Evolutionary conservation across 2,797 vertebrate genomes (phyloP), one percentile per base, ranked within the genome.

Genomic region (Enteromius unitaeniatus): DNA sequence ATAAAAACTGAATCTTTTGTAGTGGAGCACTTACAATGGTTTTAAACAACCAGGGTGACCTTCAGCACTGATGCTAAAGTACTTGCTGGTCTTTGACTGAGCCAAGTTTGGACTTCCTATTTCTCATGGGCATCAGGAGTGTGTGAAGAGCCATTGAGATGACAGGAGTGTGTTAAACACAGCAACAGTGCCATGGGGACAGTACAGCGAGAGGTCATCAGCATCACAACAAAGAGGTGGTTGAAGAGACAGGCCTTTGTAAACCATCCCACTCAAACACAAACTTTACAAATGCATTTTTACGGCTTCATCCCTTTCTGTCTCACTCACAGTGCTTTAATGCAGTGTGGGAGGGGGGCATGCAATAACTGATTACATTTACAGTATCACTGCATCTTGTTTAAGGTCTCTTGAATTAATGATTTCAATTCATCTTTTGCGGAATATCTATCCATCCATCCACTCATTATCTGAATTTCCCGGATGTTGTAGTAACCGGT

Each of bases 151-250:
- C 23, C 73, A 77, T 3, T 76, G 62, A 58, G 81, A 68, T 17
- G 28, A 73, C 83, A 64, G 31, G 19, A 31, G 55, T 15, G 75
- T 37, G 73, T 78, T 81, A 26, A 51, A 58, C 74, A 82, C 60
- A 77, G 78, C 19, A 81, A 65, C 26, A 72, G 60, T 88, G 89
- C 89, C 91, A 69, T 78, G 67, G 81, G n/a, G 77, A 84, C 49
- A 21, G 67, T 31, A 90, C 88, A 89, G 91, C 87, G 72, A 28
- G 84, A 79, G 83, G 86, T 91, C 84, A 92, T 94, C 91, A 93
- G 88, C 93, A 94, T 94, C 87, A 94, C 91, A 95, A 93, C 89
- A 60, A 88, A 85, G 74, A 15, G 40, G 84, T 87, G 86, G 45
- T 81, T 76, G 83, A 86, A 85, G 21, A 67, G 68, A 19, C 21